Conservation (phyloP, 1,140 invertebrate species). For the Tetragnatha versicolor region DNA sequence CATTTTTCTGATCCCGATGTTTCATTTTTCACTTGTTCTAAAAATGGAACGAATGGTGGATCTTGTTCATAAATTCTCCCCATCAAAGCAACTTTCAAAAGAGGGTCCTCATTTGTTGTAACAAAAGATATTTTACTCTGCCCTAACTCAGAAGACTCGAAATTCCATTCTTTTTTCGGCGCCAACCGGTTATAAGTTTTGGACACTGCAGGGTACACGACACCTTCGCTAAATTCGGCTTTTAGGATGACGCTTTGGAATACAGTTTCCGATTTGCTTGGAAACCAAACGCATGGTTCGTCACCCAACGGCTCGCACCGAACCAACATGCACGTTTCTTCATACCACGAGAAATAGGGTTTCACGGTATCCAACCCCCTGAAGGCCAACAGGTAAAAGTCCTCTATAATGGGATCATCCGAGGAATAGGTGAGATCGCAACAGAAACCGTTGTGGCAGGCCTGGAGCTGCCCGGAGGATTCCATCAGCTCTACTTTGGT, state of each 20-base stretch:
- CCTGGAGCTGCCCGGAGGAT: not conserved
- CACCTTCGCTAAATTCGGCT: conserved; percentile 21
- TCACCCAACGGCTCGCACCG: conserved; percentile 15
- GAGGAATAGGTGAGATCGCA: conserved; percentile 39
- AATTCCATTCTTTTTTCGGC: not conserved
- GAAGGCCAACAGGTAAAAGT: conserved; percentile 28
- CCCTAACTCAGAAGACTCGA: not conserved
- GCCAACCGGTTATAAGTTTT: not conserved
- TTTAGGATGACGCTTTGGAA: not conserved
- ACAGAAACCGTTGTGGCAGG: conserved; percentile 53
- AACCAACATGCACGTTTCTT: conserved; percentile 18
- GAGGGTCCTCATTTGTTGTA: not conserved
- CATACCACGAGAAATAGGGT: conserved; percentile 1
- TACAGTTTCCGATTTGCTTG: not conserved
- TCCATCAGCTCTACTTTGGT: conserved; percentile 23
- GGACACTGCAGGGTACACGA: conserved; percentile 9
- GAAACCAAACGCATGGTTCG: conserved; percentile 9
- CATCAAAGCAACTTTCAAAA: not conserved
- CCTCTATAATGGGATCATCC: not conserved
- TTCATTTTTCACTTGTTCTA: no score
- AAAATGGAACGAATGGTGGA: conserved; percentile 5
- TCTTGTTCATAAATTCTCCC: conserved; percentile 18
- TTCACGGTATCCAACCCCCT: not conserved
- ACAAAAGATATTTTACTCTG: not conserved
- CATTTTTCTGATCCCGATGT: no score